Percentiles rank a stretch among this genome's conserved stretches.
These are phyloP conservation scores for Myiozetetes cayanensis DNA, from an alignment of 2,113 vertebrate genomes.

Conservation along the genomic window DNA sequence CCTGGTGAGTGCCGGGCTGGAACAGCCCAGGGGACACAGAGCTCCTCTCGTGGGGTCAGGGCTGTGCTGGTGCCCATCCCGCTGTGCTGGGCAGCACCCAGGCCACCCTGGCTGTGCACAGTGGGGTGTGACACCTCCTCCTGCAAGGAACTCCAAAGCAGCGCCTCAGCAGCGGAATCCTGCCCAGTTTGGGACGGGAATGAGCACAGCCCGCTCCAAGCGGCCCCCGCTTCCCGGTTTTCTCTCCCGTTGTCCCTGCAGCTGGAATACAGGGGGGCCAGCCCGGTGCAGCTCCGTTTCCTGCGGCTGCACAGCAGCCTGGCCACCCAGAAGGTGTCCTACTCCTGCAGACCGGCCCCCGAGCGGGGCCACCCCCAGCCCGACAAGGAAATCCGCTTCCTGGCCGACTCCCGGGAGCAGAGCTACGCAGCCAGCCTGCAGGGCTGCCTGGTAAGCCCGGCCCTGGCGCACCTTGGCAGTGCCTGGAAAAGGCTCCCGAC, in stretches of 20 bases:
- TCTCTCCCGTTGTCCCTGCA: not conserved
- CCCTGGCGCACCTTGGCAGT: rapidly evolving
- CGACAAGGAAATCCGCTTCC: constrained; percentile 77
- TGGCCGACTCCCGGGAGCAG: constrained; percentile 74
- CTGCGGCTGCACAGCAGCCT: constrained; percentile 81
- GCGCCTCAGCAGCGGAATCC: not conserved
- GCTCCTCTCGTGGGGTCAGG: not conserved
- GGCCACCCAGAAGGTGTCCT: constrained; percentile 79
- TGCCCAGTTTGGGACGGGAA: rapidly evolving
- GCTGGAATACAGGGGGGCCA: constrained; percentile 80
- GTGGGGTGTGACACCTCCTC: not conserved
- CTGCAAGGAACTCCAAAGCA: not conserved
- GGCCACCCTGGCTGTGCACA: not conserved
- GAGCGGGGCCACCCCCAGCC: constrained; percentile 38
- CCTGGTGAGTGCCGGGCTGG: constrained; percentile 57
- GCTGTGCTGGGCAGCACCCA: not conserved
- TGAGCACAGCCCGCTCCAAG: not conserved
- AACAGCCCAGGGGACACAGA: rapidly evolving
- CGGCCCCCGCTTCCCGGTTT: rapidly evolving
- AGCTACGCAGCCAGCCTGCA: constrained; percentile 78
- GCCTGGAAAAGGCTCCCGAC: rapidly evolving
- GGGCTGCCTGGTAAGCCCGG: constrained; percentile 79
- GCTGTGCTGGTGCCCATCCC: not conserved
- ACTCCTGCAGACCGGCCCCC: constrained; percentile 73
- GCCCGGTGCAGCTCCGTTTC: constrained; percentile 85